Percentiles rank a stretch among this genome's conserved stretches.
Evolutionary conservation across 1,140 invertebrate species (phyloP).

Genomic region (Paramacrobiotus metropolitanus): DNA sequence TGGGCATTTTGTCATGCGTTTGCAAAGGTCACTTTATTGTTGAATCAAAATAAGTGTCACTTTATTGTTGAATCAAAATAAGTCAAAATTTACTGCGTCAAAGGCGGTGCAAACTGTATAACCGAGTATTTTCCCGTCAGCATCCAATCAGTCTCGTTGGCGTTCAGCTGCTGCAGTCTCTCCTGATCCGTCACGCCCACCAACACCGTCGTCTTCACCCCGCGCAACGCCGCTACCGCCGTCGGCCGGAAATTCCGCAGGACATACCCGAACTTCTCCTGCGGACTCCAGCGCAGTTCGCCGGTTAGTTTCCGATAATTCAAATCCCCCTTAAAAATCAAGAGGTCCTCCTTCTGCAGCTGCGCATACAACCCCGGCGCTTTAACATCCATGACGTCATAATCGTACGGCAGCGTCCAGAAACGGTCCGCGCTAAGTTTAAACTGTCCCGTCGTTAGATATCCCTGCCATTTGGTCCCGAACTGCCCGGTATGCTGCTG

Average conservation of each 20-base stretch:
- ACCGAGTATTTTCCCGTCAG: conserved; percentile 60
- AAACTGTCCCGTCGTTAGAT: conserved; percentile 26
- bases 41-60: no score
- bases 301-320: conserved; percentile 83
- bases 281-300: conserved; percentile 56
- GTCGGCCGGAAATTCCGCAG: conserved; percentile 58
- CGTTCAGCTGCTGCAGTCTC: conserved; percentile 33
- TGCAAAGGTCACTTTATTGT: no score
- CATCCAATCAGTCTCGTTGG: conserved; percentile 54
- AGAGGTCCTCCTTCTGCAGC: conserved; percentile 38
- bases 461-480: conserved; percentile 28
- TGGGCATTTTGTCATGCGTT: no score
- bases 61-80: no score
- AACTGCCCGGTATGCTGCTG: conserved; percentile 9
- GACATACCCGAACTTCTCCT: conserved; percentile 38
- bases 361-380: conserved; percentile 42
- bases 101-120: conserved; percentile 38
- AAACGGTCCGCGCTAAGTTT: conserved; percentile 35
- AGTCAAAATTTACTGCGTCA: no score
- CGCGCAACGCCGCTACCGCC: conserved; percentile 53
- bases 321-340: conserved; percentile 86
- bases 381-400: conserved; percentile 42
- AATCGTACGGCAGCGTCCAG: conserved; percentile 66
- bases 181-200: conserved; percentile 47
- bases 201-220: conserved; percentile 69